phyloP scores from a whole-genome alignment of 2,797 vertebrate genomes.

The Pogonophryne albipinna region DNA sequence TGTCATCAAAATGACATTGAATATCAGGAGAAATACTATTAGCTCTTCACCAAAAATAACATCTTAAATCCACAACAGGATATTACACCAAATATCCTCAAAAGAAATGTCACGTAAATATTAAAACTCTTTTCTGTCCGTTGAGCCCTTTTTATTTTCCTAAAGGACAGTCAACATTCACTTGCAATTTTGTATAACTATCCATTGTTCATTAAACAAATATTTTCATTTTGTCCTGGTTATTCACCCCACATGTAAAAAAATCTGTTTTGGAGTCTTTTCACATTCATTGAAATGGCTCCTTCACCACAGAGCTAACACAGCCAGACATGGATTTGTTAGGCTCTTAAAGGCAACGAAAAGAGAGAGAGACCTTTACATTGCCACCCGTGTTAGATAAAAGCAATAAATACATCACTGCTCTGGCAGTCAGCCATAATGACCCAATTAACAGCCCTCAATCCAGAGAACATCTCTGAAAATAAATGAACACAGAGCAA shows the following conservation, averaged over 20 bases:
- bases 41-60: background rate
- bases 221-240: slow-evolving; percentile 17
- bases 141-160: background rate
- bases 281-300: background rate
- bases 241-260: slow-evolving; percentile 23
- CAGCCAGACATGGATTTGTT: slow-evolving; percentile 6
- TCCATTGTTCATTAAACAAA: background rate
- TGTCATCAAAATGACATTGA: background rate
- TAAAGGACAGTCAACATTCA: background rate
- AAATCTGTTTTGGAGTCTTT: slow-evolving; percentile 7
- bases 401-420: slow-evolving; percentile 54
- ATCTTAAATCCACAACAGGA: background rate
- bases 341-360: slow-evolving; percentile 43
- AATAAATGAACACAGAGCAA: slow-evolving; percentile 66
- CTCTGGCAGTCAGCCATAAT: slow-evolving; percentile 58
- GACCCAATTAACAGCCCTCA: slow-evolving; percentile 68
- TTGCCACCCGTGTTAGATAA: slow-evolving; percentile 49
- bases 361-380: slow-evolving; percentile 47
- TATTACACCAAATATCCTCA: background rate
- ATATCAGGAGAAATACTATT: background rate
- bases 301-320: too few species aligned
- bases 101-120: background rate
- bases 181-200: slow-evolving; percentile 18
- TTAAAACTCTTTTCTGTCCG: background rate
- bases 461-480: slow-evolving; percentile 61